Percentiles rank a stretch among this genome's conserved stretches.
Conservation (phyloP, 2,113 vertebrate genomes). For the Falco punctatus region DNA sequence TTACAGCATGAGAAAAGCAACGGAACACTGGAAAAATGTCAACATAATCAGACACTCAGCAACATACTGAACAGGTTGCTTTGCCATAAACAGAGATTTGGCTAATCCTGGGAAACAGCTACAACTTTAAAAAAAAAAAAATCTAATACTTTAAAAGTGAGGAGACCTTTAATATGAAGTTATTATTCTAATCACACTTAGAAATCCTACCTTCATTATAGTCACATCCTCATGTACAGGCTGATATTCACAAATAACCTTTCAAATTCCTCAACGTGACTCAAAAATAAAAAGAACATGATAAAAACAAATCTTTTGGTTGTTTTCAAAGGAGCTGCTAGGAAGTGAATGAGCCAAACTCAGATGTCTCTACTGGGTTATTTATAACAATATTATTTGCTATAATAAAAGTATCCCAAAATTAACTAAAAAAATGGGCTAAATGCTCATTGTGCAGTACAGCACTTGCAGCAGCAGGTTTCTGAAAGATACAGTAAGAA, state of each 20-base stretch:
- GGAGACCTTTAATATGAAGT: background rate
- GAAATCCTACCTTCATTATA: background rate
- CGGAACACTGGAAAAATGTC: background rate
- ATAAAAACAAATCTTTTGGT: background rate
- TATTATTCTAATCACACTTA: background rate
- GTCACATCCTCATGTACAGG: background rate
- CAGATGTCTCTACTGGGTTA: fast-evolving
- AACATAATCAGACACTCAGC: background rate
- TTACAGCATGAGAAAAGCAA: background rate
- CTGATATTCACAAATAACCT: background rate
- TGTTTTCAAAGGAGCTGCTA: background rate
- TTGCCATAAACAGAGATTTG: background rate
- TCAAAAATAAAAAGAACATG: background rate
- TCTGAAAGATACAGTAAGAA: background rate
- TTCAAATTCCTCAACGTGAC: background rate
- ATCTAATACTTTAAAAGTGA: background rate
- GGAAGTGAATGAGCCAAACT: background rate
- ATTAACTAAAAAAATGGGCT: background rate
- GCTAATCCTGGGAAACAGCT: background rate
- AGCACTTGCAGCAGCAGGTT: background rate
- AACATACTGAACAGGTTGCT: background rate
- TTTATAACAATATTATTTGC: background rate
- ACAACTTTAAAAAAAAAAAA: background rate
- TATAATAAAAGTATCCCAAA: background rate
- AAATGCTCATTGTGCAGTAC: background rate